Conservation (phyloP, 2,888 invertebrate genomes). For the Melinaea marsaeus region DNA sequence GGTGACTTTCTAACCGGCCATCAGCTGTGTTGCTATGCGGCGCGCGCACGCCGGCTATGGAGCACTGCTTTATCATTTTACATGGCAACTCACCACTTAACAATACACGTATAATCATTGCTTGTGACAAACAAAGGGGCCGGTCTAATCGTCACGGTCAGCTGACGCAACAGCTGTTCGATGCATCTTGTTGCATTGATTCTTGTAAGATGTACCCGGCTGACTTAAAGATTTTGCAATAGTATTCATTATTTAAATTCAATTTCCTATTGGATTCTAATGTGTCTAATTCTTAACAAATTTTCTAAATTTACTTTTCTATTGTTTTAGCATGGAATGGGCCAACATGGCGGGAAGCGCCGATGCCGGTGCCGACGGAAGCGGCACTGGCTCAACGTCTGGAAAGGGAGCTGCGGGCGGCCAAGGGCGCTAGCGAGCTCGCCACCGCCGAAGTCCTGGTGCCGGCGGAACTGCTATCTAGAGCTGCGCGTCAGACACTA, state of each 20-base stretch:
- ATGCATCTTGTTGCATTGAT: conserved; percentile 27
- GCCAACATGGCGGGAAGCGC: conserved; percentile 69
- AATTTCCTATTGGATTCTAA: conserved; percentile 3
- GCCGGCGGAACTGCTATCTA: conserved; percentile 88
- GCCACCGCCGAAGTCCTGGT: conserved; percentile 91
- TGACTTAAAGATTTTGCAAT: too few species aligned
- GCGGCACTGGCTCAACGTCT: conserved; percentile 85
- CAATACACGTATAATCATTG: conserved; percentile 4
- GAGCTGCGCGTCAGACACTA: conserved; percentile 88
- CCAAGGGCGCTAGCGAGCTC: conserved; percentile 86
- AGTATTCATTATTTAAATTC: conserved; percentile 8
- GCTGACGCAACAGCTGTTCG: conserved; percentile 67
- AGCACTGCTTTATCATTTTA: conserved; percentile 11
- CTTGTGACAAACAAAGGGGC: conserved; percentile 15
- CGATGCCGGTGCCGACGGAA: conserved; percentile 77
- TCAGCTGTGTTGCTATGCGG: conserved; percentile 70
- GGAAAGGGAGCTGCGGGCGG: conserved; percentile 87
- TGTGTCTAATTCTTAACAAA: conserved; percentile 13
- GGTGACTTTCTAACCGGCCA: conserved; percentile 61
- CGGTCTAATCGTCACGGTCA: conserved; percentile 45
- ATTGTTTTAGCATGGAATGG: conserved; percentile 69
- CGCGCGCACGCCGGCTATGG: conserved; percentile 52
- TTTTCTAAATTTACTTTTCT: conserved; percentile 42
- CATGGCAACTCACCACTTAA: too few species aligned
- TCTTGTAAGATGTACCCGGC: background rate